Base-by-base conservation (phyloP, 2,888 invertebrate species). In the Drosophila acutilabella region DNA sequence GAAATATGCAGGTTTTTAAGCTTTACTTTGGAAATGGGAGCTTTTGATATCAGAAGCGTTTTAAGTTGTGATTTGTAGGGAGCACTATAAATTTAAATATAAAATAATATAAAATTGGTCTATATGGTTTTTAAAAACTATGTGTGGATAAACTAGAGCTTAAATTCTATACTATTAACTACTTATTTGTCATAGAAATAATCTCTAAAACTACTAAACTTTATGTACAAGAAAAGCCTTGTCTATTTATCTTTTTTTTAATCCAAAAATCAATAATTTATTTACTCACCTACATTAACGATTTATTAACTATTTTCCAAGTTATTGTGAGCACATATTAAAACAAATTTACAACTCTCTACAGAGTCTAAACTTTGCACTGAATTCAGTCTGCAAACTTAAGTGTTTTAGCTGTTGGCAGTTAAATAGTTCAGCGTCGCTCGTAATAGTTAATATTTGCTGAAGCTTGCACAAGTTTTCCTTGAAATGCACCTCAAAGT, bases 361-460 rank as follows among this genome's bases (percentile, higher is more conserved):
- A 2, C 33, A 4, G 10, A 33, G 2, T 4, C 6, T 30, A 5
- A 5, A 16, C 13, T 44, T 30, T 38, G 10, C 40, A 14, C 14
- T 62, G 33, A 40, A 51, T 14, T 30, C 38, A 47, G 20, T 33
- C 8, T n/a, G 50, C 2, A 0, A 7, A 13, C 18, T 50, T 18
- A 50, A 50, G 36, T 36, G 33, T 33, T 60, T 69, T n/a, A 30
- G 40, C 50, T 51, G 52, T 42, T 51, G 52, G 13, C 65, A 59
- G 53, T 48, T 70, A 48, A 57, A 47, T 18, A 48, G 48, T 58
- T 57, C 10, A 13, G 8, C 38, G 26, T 48, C 40, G 20, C 18
- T 59, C 51, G 30, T 30, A 62, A 53, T 50, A 58, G 42, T 60
- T 74, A 57, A 69, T 65, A 60, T 76, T 64, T 56, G 45, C 41